Percentiles rank a stretch among this genome's conserved stretches.
These are phyloP conservation scores for Drosophila basisetae DNA, from an alignment of 2,888 invertebrate genomes.

Conservation along the genomic window DNA sequence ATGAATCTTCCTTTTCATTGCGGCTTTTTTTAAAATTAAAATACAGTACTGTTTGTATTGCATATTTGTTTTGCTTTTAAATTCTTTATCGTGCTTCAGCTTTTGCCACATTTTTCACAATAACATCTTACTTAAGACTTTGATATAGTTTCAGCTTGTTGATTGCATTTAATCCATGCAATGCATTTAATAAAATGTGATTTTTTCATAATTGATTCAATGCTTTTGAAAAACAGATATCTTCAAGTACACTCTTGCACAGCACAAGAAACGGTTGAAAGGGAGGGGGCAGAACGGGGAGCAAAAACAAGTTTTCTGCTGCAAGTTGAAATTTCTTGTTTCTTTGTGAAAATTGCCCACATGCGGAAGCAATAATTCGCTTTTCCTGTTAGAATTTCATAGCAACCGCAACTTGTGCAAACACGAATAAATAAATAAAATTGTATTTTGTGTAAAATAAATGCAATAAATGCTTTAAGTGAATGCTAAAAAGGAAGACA, in stretches of 20 bases:
- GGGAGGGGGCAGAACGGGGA: too few species aligned
- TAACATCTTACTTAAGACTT: not conserved
- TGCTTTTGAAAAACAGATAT: constrained; percentile 36
- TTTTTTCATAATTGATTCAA: constrained; percentile 41
- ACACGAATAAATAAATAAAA: constrained; percentile 55
- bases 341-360: constrained; percentile 40
- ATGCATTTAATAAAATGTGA: not conserved
- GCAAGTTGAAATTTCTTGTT: constrained; percentile 19
- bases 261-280: not conserved
- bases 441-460: constrained; percentile 44
- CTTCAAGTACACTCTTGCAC: constrained; percentile 49
- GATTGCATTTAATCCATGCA: not conserved
- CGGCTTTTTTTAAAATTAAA: not conserved
- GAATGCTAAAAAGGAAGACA: constrained; percentile 18
- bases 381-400: constrained; percentile 59
- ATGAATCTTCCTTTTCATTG: not conserved
- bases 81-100: not conserved
- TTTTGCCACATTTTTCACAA: not conserved
- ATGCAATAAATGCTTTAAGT: constrained; percentile 50
- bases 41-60: not conserved
- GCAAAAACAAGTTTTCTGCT: too few species aligned
- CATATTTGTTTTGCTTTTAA: not conserved
- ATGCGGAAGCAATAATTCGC: constrained; percentile 74
- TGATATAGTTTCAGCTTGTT: not conserved
- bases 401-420: constrained; percentile 35